Base-by-base conservation (phyloP, 2,113 vertebrate genomes). In the Ctenodactylus gundi region DNA sequence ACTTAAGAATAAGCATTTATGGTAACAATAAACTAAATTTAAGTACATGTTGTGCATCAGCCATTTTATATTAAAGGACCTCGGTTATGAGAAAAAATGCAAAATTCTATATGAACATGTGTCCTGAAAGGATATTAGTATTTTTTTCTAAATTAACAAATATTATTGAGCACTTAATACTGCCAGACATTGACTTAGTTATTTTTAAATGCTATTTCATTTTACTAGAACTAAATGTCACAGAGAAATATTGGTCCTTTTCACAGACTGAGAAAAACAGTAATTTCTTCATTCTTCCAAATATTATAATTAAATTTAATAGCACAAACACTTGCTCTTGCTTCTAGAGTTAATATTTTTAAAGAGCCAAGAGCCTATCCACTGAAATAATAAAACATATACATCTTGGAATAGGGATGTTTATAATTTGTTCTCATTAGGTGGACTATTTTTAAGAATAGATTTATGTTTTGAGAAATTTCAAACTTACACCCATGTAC, bases 1-100 rank as follows among this genome's bases (percentile, higher is more conserved):
- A 82, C 81, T 85, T 97, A 88, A 97, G 96, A 97, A 97, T 97
- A 94, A 97, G 85, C 95, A 93, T 85, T 94, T 88, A 88, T 62
- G 64, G 89, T 76, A 96, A 94, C 86, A 88, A 64, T 95, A 78
- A 85, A 86, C 85, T 90, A 88, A 94, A 92, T 70, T 88, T 94
- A 94, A 85, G 76, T 88, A 57, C 25, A 82, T 34, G 72, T 89
- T 96, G 86, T 83, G 70, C 70, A 97, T 53, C 17, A 62, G 23
- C 68, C n/a, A 90, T 91, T 95, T 95, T 92, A 70, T 78, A 57
- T 81, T 78, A 93, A 91, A 70, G 27, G n/a, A 55, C 1, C 34
- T 87, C 27, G 90, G 27, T n/a, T 88, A 81, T 49, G 44, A 5
- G 34, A 82, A 95, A 92, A 62, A 49, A 41, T 49, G 3, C 29